Base-by-base conservation (phyloP, 2,113 vertebrate genomes). In the Calyptomena viridis region DNA sequence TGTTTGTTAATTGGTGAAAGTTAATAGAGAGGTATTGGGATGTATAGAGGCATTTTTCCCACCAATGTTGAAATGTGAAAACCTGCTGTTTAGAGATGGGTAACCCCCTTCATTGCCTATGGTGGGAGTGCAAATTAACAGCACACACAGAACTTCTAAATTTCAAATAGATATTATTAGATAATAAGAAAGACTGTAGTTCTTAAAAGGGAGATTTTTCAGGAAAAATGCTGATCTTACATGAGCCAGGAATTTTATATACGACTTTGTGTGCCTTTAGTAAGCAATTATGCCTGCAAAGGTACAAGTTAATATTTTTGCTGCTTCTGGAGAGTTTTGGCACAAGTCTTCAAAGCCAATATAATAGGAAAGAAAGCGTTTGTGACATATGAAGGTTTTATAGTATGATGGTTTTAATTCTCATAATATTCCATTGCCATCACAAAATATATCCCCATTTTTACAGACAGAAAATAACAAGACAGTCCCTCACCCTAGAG, bases 351-450 rank as follows among this genome's bases (percentile, higher is more conserved):
- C 28, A 77, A 87, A 64, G 22, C 17, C 4, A 44, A 9, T 46
- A 8, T 40, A 46, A 33, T 31, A 69, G 11, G 46, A 87, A 55
- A 68, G 14, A 11, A 59, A 44, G 9, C 14, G 49, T 28, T 64
- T 44, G 40, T 47, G 35, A 42, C 11, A 50, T 30, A 56, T 0
- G 0, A 40, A 37, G 4, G 5, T 55, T 69, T 71, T 5, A 3
- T n/a, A 60, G 7, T 55, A 55, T 40, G 20, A 59, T n/a, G 6
- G 23, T 22, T 74, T 86, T 83, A 23, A 35, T 71, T 60, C 69
- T 75, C 49, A 7, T 56, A 46, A n/a, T 60, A 75, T 52, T 87
- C 23, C 16, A 39, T 16, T 87, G 42, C 5, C 18, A 40, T 53
- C 63, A 82, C 16, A 75, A 86, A 84, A 39, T 40, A 31, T 16